Evolutionary conservation across 2,113 vertebrate species (phyloP), one percentile per base, ranked within the genome.

Genomic region (Paramormyrops kingsleyae): DNA sequence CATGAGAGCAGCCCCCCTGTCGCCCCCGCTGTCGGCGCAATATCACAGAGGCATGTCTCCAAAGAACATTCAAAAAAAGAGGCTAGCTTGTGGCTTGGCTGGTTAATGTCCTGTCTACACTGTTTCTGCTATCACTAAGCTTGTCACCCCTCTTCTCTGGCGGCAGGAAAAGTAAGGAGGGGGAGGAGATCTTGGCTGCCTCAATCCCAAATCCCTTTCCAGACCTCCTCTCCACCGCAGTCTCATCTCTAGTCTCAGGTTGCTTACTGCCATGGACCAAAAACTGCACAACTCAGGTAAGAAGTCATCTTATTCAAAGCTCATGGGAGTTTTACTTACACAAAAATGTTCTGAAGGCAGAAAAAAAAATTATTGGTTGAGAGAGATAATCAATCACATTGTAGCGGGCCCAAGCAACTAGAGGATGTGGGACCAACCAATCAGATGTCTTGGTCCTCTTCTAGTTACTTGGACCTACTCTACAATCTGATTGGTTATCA

Each of bases 261-360:
- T 96, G 95, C 94, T 94, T 98, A 92, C 96, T 97, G 95, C 96
- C 97, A 90, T 97, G 97, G 96, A 96, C 95, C 94, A 97, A 97
- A 96, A 96, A 94, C 93, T 97, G 95, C 93, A 95, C 96, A 94
- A 96, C 96, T 94, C 98, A 98, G 97, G 98, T 99, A 96, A 96
- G 96, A 93, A 87, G 49, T 89, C 53, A 3, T 84, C 35, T 88
- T 39, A 46, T 62, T 31, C 15, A 6, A 10, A 15, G 53, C 19
- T 21, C 53, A 56, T 56, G 53, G 53, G 53, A 56, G 19, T 56
- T 24, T 56, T 0, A 56, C 53, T 56, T 21, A 56, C 1, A 2
- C 5, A 7, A 56, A 56, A 21, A 56, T 56, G 53, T 56, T 56
- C 53, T 56, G 53, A 56, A 21, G 19, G 19, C 19, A 56, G 53